Evolutionary conservation across 2,888 invertebrate species (phyloP), one percentile per base, ranked within the genome.

Genomic region (Cerastis rubricosa): DNA sequence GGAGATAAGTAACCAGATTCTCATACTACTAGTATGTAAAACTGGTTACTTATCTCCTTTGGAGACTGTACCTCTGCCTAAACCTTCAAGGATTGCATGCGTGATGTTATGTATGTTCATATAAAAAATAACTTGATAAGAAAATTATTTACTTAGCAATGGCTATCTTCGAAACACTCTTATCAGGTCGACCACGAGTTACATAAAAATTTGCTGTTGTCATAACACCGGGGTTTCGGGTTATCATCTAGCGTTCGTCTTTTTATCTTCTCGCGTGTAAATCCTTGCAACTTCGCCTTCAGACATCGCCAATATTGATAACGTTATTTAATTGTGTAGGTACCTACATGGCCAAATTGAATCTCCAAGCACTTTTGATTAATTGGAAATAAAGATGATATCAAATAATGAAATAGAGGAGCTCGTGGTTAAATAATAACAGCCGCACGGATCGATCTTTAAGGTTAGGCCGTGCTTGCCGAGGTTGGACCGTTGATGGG

Each of bases 231-330:
- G 54, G 67, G 9, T 43, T 25, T 64, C 35, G 35, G 71, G 70
- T 65, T 82, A 81, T 85, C 85, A 40, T 11, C 1, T n/a, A n/a
- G n/a, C 47, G 8, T 11, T 14, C 35, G 72, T 25, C 11, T 63
- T 71, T 61, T 71, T 74, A 80, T 85, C 64, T 12, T 47, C 12
- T 47, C 45, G 22, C 35, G 19, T 45, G 47, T 17, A 63, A 65
- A 61, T 75, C 85, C 81, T 71, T 85, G 74, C 47, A 61, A 63
- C 51, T n/a, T 65, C 19, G 85, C 65, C 81, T 64, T 72, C 61
- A 85, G 49, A 71, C 45, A 69, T 71, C 68, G 8, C 14, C 22
- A 25, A 17, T 63, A 17, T 66, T n/a, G 70, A 74, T 79, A 51
- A 45, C 17, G 8, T 5, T 57, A 47, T 40, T 45, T 71, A 25